Evolutionary conservation across 2,113 vertebrate genomes (phyloP), one percentile per base, ranked within the genome.

Genomic region (Cinclus cinclus): DNA sequence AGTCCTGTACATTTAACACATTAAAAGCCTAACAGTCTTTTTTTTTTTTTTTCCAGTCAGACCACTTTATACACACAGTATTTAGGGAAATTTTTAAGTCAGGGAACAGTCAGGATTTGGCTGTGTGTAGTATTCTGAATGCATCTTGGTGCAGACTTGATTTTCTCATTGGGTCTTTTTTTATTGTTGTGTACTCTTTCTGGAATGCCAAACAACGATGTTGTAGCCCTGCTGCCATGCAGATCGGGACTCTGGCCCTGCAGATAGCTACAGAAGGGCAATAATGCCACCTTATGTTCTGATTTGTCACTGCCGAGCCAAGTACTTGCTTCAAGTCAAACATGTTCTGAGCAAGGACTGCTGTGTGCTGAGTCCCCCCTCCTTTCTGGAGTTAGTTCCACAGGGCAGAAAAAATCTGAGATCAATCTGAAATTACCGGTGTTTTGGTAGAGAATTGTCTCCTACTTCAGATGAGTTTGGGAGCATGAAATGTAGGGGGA

Each of bases 221-320:
- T 13, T 60, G 67, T 41, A 64, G 50, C 30, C 5, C 53, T 70
- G 27, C 21, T 63, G 60, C 67, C 63, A 30, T 42, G 52, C 56
- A 55, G 71, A 62, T 93, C 55, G 76, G 76, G 71, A 56, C 24
- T 63, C 28, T 1, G 2, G 60, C 65, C 65, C 77, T 69, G 49
- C 77, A 90, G 69, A 78, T 50, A 64, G 78, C 86, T 96, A 88
- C 52, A 65, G 77, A 94, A 96, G 95, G 95, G 94, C 83, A 96
- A 97, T 92, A 93, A 95, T 96, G 96, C 97, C 97, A 97, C 95
- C 97, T 97, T 88, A 96, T 96, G 97, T 96, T 92, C 90, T 96
- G 64, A 91, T 95, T 93, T 91, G 93, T 97, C 95, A 96, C 94
- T 97, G 94, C 97, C 2, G 50, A 74, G 46, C 67, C 69, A 81